A percentile compares a stretch with the other conserved stretches of the same genome.
These are phyloP conservation scores for Choloepus didactylus DNA, from an alignment of 2,797 vertebrate genomes.

Conservation along the genomic window DNA sequence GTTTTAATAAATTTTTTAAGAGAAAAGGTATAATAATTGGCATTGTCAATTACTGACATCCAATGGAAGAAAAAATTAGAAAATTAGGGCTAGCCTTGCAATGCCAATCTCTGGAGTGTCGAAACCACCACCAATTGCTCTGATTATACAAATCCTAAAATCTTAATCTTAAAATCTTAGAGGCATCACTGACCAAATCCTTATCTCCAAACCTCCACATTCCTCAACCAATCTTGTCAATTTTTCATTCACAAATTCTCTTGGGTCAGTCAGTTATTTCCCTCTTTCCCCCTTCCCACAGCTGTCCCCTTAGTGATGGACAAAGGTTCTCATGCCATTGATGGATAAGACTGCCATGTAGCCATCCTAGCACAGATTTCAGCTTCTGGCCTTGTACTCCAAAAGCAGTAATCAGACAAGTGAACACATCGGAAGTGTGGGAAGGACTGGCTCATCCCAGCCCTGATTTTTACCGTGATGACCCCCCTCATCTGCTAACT, in stretches of 20 bases:
- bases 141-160: background rate
- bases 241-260: background rate
- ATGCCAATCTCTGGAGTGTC: background rate
- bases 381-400: background rate
- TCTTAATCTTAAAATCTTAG: background rate
- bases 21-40: background rate
- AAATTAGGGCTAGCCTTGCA: background rate
- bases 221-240: background rate
- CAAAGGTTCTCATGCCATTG: background rate
- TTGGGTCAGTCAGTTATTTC: background rate
- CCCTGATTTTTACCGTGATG: background rate
- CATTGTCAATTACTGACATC: background rate
- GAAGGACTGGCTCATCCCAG: background rate
- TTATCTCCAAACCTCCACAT: background rate
- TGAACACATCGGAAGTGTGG: background rate
- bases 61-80: background rate
- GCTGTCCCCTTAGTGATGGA: background rate
- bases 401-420: background rate
- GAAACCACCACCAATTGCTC: background rate
- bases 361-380: background rate
- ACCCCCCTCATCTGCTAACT: background rate
- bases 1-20: background rate
- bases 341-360: background rate
- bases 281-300: background rate
- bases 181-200: background rate